Conservation (phyloP, 2,797 vertebrate genomes). For the Sebastiscus tertius region DNA sequence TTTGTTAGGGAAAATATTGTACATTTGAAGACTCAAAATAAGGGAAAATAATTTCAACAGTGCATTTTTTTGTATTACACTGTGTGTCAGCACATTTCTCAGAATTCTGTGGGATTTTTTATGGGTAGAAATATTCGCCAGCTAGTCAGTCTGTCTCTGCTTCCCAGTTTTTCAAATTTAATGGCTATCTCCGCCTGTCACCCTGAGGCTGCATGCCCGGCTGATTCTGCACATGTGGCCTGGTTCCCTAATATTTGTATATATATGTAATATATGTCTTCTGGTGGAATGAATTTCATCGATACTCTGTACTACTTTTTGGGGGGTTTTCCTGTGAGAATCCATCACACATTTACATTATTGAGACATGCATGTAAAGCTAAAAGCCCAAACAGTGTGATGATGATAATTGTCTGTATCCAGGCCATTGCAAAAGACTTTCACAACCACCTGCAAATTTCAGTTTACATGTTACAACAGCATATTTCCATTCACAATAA, state of each 20-base stretch:
- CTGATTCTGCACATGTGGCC: not conserved
- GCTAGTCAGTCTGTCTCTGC: not conserved
- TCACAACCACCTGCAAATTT: not conserved
- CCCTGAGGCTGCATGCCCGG: not conserved
- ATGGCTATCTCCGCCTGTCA: not conserved
- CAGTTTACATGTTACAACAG: not conserved
- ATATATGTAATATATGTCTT: not conserved
- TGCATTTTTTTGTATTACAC: not conserved
- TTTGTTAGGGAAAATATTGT: not conserved
- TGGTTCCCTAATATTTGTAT: not conserved
- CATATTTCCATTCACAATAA: not conserved
- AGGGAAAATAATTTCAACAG: not conserved
- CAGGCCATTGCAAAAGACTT: not conserved
- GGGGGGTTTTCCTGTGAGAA: not conserved
- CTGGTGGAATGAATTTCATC: not conserved
- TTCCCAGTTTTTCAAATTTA: not conserved
- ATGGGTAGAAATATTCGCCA: not conserved
- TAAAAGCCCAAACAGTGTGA: not conserved
- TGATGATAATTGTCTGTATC: not conserved
- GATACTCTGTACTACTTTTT: not conserved
- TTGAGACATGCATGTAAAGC: not conserved
- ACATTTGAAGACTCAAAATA: not conserved
- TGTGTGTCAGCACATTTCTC: not conserved
- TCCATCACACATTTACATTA: not conserved
- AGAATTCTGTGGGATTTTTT: not conserved